Evolutionary conservation across 1,140 invertebrate species (phyloP), one percentile per base, ranked within the genome.

Genomic region (Patella vulgata): DNA sequence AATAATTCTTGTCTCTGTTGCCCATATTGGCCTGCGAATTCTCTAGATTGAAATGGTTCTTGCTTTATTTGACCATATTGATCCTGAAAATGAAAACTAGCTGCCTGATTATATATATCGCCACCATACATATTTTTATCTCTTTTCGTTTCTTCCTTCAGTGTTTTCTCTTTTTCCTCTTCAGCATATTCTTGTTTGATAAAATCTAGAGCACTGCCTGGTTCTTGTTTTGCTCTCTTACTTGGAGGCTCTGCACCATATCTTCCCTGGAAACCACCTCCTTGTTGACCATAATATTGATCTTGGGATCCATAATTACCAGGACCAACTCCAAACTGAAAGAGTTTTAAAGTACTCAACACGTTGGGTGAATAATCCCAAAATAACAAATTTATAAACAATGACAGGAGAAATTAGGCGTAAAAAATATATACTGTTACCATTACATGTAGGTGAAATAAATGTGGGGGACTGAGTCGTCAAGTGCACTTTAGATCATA

Each of bases 111-210:
- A 21, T 14, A 27, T 21, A 47, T 30, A 30, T 46, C n/a, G 8
- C 40, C 23, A 28, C 40, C 42, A 33, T 44, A 47, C 39, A 42
- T 33, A 44, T 21, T 39, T 4, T 2, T 33, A n/a, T 57, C 42
- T 30, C 43, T 31, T 27, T 42, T 54, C 2, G 39, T 5, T 36
- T 54, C 52, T 3, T 54, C 52, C 40, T 54, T 54, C 36, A 54
- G 27, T 12, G 53, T 25, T 39, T 64, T 54, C 47, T 60, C 60
- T 8, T 47, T 31, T 8, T 70, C 67, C 23, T 64, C 62, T 21
- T 69, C 71, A 14, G 58, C 67, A 53, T 68, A 70, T 56, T 70
- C 64, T 43, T 70, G 64, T 39, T 73, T 73, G 9, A 70, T 61
- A 17, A 70, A 66, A 39, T 73, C 71, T 17, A 70, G 53, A 17